A percentile compares a stretch with the other conserved stretches of the same genome.
These are phyloP conservation scores for Pelochelys cantorii DNA, from an alignment of 2,797 vertebrate species.

Conservation along the genomic window DNA sequence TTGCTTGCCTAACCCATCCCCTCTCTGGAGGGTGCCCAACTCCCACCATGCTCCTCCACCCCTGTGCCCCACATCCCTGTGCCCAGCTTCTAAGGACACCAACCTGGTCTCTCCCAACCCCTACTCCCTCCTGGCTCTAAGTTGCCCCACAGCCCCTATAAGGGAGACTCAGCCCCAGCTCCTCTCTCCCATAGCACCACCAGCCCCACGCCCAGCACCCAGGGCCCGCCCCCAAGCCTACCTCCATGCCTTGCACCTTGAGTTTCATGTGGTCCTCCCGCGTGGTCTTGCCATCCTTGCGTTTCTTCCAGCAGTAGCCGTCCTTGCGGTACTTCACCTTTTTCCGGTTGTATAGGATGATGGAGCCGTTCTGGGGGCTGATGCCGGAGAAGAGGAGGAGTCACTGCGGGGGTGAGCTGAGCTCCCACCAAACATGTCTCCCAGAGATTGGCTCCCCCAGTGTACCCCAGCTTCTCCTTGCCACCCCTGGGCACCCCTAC, in stretches of 20 bases:
- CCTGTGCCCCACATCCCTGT: no score
- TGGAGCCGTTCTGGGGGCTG: slow-evolving; percentile 92
- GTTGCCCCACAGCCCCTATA: neutral
- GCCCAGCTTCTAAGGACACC: no score
- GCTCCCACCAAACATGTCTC: neutral
- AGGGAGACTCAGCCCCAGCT: no score
- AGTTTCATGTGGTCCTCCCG: slow-evolving; percentile 95
- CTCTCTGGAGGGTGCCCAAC: no score
- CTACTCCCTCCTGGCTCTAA: no score
- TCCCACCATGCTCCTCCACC: no score
- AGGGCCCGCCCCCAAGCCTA: slow-evolving; percentile 23
- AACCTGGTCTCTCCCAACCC: no score
- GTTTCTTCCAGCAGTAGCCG: slow-evolving; percentile 93
- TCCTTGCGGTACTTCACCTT: slow-evolving; percentile 94
- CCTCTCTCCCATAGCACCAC: no score
- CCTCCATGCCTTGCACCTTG: slow-evolving; percentile 92
- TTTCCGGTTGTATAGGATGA: slow-evolving; percentile 93
- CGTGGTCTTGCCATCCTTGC: slow-evolving; percentile 91
- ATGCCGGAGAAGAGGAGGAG: neutral
- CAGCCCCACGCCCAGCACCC: neutral
- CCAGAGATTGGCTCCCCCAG: neutral
- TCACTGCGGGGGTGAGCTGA: no score
- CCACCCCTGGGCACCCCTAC: no score
- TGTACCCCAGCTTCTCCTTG: no score
- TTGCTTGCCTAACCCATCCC: neutral